Evolutionary conservation across 2,113 vertebrate genomes (phyloP).

Genomic region (Ciconia maguari): DNA sequence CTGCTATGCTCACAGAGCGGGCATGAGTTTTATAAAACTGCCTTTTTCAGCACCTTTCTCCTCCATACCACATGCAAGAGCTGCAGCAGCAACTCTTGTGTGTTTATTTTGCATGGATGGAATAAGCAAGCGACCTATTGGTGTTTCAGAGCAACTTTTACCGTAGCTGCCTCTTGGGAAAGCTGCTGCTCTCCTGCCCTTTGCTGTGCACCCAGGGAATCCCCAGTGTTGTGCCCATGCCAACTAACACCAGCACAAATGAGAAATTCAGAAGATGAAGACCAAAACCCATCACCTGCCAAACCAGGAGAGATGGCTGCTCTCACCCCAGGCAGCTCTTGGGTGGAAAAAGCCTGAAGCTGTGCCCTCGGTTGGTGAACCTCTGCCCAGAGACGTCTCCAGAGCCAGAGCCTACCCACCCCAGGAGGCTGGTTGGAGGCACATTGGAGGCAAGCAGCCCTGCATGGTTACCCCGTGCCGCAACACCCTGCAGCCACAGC

Average conservation of each 20-base stretch:
- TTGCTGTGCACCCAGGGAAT: not conserved
- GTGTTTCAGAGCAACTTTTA: not conserved
- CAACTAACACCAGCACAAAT: not conserved
- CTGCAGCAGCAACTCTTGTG: not conserved
- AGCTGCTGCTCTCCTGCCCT: not conserved
- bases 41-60: not conserved
- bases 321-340: not conserved
- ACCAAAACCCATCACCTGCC: not conserved
- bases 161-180: not conserved
- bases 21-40: rapidly evolving
- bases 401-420: not conserved
- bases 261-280: not conserved
- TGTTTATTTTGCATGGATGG: not conserved
- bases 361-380: not conserved
- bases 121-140: not conserved
- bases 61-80: not conserved
- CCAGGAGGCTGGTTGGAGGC: not conserved
- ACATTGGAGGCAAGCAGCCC: not conserved
- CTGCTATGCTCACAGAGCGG: not conserved
- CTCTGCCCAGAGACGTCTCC: not conserved
- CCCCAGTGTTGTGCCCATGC: not conserved
- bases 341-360: not conserved
- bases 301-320: rapidly evolving
- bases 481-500: not conserved
- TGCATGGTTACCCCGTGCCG: rapidly evolving